Evolutionary conservation across 2,113 vertebrate species (phyloP), one percentile per base, ranked within the genome.

Genomic region (Argyrosomus japonicus): DNA sequence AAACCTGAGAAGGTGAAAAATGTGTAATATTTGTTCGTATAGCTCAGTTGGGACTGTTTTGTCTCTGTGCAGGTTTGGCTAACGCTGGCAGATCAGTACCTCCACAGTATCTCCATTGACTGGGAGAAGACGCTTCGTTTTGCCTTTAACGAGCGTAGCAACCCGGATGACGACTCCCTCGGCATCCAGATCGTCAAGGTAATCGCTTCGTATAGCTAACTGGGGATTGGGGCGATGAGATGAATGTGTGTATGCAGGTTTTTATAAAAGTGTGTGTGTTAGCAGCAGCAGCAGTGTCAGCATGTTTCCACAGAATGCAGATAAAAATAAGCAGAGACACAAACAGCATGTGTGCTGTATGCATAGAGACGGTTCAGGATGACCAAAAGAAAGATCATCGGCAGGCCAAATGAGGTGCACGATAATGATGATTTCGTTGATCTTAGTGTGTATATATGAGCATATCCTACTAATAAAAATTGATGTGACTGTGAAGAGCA

Each of bases 151-250:
- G 98, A 99, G 88, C 97, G 97, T 72, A 99, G 98, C 88, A 99
- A 99, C 92, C 98, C 98, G 13, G 98, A 99, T 74, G 98, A 99
- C 74, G 98, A 99, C 85, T 99, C 97, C 2, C 97, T 99, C 91
- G 98, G 98, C 75, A 97, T 99, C 89, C 98, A 99, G 82, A 99
- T 99, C 63, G 98, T 99, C 76, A 99, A 99, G 97, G 98, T 98
- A 96, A 82, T 19, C 81, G 1, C 25, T 8, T 0, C 10, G 10
- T 48, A 10, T 63, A 43, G 18, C 17, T 10, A 1, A 43, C 21
- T 14, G 19, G 6, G 14, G 56, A 40, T 4, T 15, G 32, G 7
- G 23, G 18, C n/a, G 7, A 9, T 48, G n/a, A 40, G 72, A 21
- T 51, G 2, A 43, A 50, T 67, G 54, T 43, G 14, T 29, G 32